Conservation (phyloP, 1,140 invertebrate species). For the Micrasema longulum region DNA sequence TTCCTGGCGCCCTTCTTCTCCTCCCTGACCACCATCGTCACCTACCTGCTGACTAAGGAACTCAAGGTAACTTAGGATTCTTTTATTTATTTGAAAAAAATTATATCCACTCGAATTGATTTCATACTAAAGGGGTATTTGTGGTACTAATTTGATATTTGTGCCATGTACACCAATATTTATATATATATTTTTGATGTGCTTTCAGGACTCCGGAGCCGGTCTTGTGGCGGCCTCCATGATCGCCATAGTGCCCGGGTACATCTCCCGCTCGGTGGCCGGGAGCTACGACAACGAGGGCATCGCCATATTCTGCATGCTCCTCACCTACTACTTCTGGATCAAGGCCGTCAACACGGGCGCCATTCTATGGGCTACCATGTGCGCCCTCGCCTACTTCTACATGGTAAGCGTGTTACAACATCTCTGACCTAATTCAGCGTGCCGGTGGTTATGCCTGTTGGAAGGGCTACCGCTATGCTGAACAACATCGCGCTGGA, state of each 20-base stretch:
- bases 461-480: too few species aligned
- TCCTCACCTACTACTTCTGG: constrained; percentile 97
- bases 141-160: too few species aligned
- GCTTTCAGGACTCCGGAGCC: constrained; percentile 87
- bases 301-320: constrained; percentile 98
- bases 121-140: too few species aligned
- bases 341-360: constrained; percentile 98
- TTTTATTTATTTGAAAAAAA: too few species aligned
- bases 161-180: too few species aligned
- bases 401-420: constrained; percentile 95
- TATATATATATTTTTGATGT: too few species aligned
- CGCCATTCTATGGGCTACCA: constrained; percentile 90
- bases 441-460: too few species aligned
- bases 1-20: constrained; percentile 98
- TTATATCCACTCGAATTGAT: too few species aligned
- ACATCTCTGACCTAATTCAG: too few species aligned
- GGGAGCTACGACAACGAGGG: constrained; percentile 99
- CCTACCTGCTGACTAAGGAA: constrained; percentile 96
- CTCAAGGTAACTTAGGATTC: too few species aligned
- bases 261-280: constrained; percentile 96
- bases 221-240: constrained; percentile 94
- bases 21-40: constrained; percentile 94
- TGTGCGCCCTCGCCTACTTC: constrained; percentile 94
- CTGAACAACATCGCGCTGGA: too few species aligned
- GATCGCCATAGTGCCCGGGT: constrained; percentile 97